phyloP scores from a whole-genome alignment of 2,888 invertebrate species.

The Cheilosia impressa region DNA sequence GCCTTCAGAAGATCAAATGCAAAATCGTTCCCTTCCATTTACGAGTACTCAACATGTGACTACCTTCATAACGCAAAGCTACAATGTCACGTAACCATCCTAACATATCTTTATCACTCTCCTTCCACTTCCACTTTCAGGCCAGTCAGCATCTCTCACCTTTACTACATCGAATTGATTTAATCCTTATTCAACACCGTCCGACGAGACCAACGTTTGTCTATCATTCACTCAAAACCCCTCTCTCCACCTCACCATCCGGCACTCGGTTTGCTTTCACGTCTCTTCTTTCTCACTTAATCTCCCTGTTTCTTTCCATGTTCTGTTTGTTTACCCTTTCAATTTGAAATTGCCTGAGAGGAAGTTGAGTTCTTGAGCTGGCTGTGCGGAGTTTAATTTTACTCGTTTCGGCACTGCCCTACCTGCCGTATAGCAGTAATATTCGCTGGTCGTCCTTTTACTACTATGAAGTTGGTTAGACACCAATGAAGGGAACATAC shows the following conservation, averaged over 20 bases:
- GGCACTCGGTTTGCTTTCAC: slow-evolving; percentile 11
- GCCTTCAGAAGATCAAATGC: not conserved
- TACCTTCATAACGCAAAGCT: slow-evolving; percentile 44
- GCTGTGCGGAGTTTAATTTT: slow-evolving; percentile 35
- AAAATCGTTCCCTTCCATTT: slow-evolving; percentile 17
- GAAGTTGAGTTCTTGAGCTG: slow-evolving; percentile 60
- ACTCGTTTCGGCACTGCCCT: slow-evolving; percentile 50
- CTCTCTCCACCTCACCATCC: slow-evolving; percentile 9
- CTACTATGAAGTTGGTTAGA: slow-evolving; percentile 17
- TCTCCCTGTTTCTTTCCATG: slow-evolving; percentile 7
- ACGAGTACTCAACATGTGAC: slow-evolving; percentile 32
- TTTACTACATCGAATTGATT: slow-evolving; percentile 66
- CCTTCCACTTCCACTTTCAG: slow-evolving; percentile 12
- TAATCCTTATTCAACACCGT: slow-evolving; percentile 70
- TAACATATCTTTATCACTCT: slow-evolving; percentile 32
- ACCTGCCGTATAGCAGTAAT: slow-evolving; percentile 31
- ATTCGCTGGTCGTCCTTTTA: slow-evolving; percentile 49
- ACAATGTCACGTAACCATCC: slow-evolving; percentile 64
- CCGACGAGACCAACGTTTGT: slow-evolving; percentile 44
- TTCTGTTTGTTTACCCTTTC: slow-evolving; percentile 68
- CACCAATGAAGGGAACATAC: slow-evolving; percentile 23
- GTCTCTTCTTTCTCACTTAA: slow-evolving; percentile 36
- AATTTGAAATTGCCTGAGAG: slow-evolving; percentile 58
- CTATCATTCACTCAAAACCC: slow-evolving; percentile 59
- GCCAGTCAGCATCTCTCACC: slow-evolving; percentile 49